Evolutionary conservation across 2,113 vertebrate species (phyloP).

Genomic region (Saguinus midas): DNA sequence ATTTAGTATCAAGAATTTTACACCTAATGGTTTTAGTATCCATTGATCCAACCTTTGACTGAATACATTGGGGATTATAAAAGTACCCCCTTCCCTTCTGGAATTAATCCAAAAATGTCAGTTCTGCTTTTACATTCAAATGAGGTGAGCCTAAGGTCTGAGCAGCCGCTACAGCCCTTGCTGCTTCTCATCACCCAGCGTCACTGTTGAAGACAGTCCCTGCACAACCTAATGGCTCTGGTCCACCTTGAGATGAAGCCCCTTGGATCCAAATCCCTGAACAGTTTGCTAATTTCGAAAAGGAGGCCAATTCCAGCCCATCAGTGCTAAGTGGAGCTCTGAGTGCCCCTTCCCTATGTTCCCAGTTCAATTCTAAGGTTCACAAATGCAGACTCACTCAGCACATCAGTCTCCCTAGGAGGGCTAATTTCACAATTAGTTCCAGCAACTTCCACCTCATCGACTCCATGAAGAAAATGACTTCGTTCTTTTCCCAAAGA

Average conservation of each 20-base stretch:
- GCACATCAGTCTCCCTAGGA: neutral
- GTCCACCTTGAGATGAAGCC: neutral
- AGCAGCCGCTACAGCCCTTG: neutral
- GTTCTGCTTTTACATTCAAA: neutral
- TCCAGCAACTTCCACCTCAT: neutral
- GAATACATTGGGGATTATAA: neutral
- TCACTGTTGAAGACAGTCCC: neutral
- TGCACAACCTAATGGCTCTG: neutral
- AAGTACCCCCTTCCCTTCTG: neutral
- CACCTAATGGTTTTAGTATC: neutral
- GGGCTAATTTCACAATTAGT: neutral
- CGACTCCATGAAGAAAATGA: neutral
- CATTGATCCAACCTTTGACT: neutral
- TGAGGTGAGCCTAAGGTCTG: neutral
- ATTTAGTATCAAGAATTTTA: neutral
- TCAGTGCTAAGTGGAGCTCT: neutral
- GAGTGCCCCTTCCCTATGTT: neutral
- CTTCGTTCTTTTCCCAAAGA: neutral
- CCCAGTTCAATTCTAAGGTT: neutral
- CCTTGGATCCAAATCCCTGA: neutral
- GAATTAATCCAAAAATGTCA: neutral
- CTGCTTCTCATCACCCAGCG: neutral
- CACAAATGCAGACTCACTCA: neutral
- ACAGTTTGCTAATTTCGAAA: neutral
- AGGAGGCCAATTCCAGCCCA: neutral